Evolutionary conservation across 2,797 vertebrate genomes (phyloP).

Genomic region (Capromys pilorides): DNA sequence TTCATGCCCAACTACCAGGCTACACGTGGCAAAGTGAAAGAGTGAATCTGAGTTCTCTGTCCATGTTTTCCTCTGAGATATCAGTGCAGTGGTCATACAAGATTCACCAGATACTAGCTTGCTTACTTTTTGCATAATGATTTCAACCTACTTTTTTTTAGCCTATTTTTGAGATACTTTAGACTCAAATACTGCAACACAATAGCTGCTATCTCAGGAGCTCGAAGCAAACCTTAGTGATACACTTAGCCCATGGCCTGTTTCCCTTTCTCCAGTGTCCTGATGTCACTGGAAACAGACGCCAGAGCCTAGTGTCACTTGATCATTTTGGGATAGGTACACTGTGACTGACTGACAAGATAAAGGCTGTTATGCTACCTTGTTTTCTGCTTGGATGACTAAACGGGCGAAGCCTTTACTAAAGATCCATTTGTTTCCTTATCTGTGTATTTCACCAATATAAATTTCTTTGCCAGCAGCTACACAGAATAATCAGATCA

Average conservation of each 20-base stretch:
- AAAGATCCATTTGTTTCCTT: not conserved
- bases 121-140: constrained; percentile 1
- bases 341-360: not conserved
- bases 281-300: not conserved
- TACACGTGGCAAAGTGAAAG: not conserved
- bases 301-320: not conserved
- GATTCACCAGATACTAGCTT: not conserved
- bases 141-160: not conserved
- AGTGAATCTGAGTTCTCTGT: not conserved
- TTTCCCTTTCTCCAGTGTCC: not conserved
- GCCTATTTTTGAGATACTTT: not conserved
- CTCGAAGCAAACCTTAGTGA: not conserved
- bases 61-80: not conserved
- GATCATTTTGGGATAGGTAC: not conserved
- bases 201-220: not conserved
- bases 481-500: not conserved
- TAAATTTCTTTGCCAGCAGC: constrained; percentile 17
- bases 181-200: not conserved
- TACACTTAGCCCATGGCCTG: not conserved
- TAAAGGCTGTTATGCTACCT: not conserved
- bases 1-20: not conserved
- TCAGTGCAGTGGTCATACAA: not conserved
- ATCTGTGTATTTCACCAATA: not conserved
- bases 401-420: not conserved
- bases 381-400: not conserved